Percentiles rank a stretch among this genome's conserved stretches.
These are phyloP conservation scores for Hoplias malabaricus DNA, from an alignment of 2,113 vertebrate genomes.

Conservation along the genomic window DNA sequence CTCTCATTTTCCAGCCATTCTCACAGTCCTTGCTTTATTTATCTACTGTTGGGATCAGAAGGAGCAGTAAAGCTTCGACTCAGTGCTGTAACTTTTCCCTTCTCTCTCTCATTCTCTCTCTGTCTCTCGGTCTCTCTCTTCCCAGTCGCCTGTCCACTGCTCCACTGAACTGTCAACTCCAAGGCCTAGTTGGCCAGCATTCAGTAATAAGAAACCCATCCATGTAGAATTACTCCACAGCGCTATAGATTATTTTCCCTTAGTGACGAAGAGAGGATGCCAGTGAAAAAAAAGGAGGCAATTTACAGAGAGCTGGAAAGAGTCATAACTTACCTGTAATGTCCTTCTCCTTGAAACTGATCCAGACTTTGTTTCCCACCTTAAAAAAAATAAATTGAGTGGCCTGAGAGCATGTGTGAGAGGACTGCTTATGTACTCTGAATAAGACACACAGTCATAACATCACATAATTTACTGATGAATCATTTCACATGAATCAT, in stretches of 20 bases:
- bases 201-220: conserved; percentile 54
- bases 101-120: too few species aligned
- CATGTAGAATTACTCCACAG: conserved; percentile 51
- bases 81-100: conserved; percentile 45
- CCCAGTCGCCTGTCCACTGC: conserved; percentile 34
- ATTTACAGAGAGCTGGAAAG: conserved; percentile 49
- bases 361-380: conserved; percentile 36
- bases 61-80: conserved; percentile 44
- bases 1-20: conserved; percentile 42
- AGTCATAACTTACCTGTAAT: conserved; percentile 50
- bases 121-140: too few species aligned
- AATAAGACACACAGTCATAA: not conserved
- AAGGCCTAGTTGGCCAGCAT: conserved; percentile 51
- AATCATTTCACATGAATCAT: too few species aligned
- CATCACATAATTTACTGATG: not conserved
- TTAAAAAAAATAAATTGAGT: conserved; percentile 29
- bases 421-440: conserved; percentile 14
- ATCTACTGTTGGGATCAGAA: conserved; percentile 47
- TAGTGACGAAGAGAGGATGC: conserved; percentile 41
- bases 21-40: conserved; percentile 50
- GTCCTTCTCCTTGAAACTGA: conserved; percentile 43
- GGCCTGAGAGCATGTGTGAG: conserved; percentile 12
- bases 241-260: conserved; percentile 50
- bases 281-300: conserved; percentile 41
- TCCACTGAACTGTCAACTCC: conserved; percentile 53